Conservation (phyloP, 2,888 invertebrate species). For the Boloria selene region DNA sequence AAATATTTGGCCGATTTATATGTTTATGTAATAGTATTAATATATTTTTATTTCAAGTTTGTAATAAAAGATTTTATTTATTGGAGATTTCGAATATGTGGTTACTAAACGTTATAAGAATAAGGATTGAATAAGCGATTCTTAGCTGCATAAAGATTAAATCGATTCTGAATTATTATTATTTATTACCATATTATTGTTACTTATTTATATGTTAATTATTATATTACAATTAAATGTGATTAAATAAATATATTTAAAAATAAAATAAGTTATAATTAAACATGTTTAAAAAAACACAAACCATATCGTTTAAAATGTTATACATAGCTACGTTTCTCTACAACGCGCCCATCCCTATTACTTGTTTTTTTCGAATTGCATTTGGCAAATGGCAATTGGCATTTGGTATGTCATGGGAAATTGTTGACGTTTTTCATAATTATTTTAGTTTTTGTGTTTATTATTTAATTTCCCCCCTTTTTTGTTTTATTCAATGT, state of each 20-base stretch:
- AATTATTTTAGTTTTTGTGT: constrained; percentile 50
- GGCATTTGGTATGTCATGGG: constrained; percentile 24
- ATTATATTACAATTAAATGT: too few species aligned
- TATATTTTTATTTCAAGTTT: background rate
- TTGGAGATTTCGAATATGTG: background rate
- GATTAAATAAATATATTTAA: too few species aligned
- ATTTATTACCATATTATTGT: background rate
- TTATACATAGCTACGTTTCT: background rate
- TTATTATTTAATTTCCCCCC: constrained; percentile 55
- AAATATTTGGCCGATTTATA: background rate
- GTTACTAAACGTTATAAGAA: background rate
- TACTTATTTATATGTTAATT: too few species aligned
- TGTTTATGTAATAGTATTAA: background rate
- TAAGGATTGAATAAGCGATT: background rate
- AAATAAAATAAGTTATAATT: background rate
- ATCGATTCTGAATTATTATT: constrained; percentile 4
- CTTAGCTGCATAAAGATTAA: background rate
- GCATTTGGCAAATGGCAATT: too few species aligned
- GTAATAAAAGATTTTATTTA: background rate
- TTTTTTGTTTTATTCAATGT: constrained; percentile 52
- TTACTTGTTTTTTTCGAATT: background rate
- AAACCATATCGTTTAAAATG: too few species aligned
- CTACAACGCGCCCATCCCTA: background rate
- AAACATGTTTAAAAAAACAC: too few species aligned
- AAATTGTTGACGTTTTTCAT: constrained; percentile 52